phyloP scores from a whole-genome alignment of 2,888 invertebrate genomes.

The Andrena dorsata region DNA sequence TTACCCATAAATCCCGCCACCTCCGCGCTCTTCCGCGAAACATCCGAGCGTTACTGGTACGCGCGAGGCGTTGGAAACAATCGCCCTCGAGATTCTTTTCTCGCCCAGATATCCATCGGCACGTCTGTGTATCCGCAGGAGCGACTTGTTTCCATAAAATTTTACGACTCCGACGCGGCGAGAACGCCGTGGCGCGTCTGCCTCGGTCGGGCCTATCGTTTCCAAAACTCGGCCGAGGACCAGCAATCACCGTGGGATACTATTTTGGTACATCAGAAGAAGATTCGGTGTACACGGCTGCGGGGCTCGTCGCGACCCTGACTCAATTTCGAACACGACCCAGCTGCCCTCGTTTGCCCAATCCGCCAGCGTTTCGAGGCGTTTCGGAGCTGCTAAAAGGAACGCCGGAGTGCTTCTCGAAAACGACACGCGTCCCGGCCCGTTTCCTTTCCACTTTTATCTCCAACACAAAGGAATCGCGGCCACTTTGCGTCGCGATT shows the following conservation, averaged over 20 bases:
- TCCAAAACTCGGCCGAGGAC: constrained; percentile 68
- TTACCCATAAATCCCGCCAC: constrained; percentile 18
- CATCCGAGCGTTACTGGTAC: not conserved
- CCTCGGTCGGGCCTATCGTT: constrained; percentile 41
- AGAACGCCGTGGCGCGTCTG: constrained; percentile 1
- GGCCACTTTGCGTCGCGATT: not conserved
- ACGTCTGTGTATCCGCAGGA: not conserved
- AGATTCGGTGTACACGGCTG: constrained; percentile 59
- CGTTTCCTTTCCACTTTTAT: not conserved
- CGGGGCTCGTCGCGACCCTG: constrained; percentile 75
- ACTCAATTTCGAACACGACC: constrained; percentile 76
- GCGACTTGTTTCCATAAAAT: constrained; percentile 7
- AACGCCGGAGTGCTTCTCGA: constrained; percentile 1
- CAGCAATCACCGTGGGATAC: constrained; percentile 60
- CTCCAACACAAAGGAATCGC: not conserved
- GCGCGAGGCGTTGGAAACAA: not conserved
- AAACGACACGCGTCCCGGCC: not conserved
- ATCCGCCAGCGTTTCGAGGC: constrained; percentile 58
- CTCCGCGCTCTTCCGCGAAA: not conserved
- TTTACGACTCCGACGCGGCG: constrained; percentile 5
- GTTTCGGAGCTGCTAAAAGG: constrained; percentile 12
- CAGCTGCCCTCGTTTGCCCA: constrained; percentile 71
- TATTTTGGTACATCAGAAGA: constrained; percentile 72
- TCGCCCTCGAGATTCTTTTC: not conserved
- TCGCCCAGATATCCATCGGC: not conserved